Evolutionary conservation across 2,113 vertebrate species (phyloP).

Genomic region (Sphyrna mokarran): DNA sequence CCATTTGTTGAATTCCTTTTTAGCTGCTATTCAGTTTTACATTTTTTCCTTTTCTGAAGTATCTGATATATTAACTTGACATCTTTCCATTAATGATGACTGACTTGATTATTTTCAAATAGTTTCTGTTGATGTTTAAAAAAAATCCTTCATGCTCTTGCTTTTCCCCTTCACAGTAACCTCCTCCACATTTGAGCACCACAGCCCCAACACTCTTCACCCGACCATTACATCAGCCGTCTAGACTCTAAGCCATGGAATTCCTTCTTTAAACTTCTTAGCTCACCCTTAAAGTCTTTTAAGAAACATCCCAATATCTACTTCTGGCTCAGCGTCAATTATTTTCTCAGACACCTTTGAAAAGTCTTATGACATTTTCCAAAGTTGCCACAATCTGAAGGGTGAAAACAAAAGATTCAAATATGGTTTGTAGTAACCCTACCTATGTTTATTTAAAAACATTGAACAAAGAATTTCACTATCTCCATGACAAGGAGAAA

Average conservation of each 20-base stretch:
- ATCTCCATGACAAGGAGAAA: no score
- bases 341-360: background rate
- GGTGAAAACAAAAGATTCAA: background rate
- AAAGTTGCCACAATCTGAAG: no score
- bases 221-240: background rate
- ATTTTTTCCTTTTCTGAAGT: background rate
- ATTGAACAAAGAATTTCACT: background rate
- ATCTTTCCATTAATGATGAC: background rate
- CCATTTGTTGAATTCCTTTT: background rate
- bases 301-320: background rate
- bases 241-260: background rate
- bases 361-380: background rate
- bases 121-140: background rate
- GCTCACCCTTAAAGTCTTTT: background rate
- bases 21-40: background rate
- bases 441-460: background rate
- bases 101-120: background rate
- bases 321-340: background rate
- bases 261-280: background rate
- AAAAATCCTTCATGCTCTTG: background rate
- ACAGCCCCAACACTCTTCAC: background rate
- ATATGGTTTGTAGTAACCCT: background rate
- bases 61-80: background rate
- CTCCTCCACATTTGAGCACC: background rate
- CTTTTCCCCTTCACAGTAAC: background rate